These are phyloP conservation scores for Mechanitis mazaeus DNA, from an alignment of 2,888 invertebrate genomes.

Conservation along the genomic window DNA sequence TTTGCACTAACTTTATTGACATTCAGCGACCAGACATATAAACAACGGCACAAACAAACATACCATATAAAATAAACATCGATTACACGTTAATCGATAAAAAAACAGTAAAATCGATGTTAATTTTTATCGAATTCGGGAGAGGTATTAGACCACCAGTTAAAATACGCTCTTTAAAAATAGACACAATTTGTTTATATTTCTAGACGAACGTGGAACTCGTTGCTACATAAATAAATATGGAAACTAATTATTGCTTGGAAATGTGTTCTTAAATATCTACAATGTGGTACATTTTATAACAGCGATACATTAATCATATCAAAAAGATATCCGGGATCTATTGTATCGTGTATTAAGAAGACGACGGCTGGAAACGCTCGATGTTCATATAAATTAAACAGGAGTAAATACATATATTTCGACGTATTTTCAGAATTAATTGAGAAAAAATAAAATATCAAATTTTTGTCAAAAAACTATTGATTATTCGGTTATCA, in stretches of 20 bases:
- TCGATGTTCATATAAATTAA: constrained; percentile 7
- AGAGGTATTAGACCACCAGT: background rate
- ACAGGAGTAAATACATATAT: constrained; percentile 6
- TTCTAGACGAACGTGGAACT: constrained; percentile 11
- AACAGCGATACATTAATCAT: constrained; percentile 2
- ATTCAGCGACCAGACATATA: constrained; percentile 13
- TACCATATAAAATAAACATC: constrained; percentile 11
- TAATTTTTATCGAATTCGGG: constrained; percentile 2
- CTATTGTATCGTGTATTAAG: background rate
- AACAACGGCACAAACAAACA: constrained; percentile 19
- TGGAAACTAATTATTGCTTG: constrained; percentile 9
- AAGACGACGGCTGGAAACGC: background rate
- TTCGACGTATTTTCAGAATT: background rate
- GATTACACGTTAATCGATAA: constrained; percentile 10
- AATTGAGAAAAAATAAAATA: background rate
- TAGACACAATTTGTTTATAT: constrained; percentile 16
- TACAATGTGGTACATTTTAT: constrained; percentile 5
- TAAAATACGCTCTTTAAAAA: constrained; percentile 8
- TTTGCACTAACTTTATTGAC: constrained; percentile 16
- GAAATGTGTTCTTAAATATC: constrained; percentile 16
- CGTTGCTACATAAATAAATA: constrained; percentile 16
- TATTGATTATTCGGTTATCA: no score
- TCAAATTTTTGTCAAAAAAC: no score
- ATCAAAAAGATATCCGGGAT: background rate
- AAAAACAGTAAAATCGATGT: background rate